These are phyloP conservation scores for Tiliqua scincoides DNA, from an alignment of 2,113 vertebrate species.

Conservation along the genomic window DNA sequence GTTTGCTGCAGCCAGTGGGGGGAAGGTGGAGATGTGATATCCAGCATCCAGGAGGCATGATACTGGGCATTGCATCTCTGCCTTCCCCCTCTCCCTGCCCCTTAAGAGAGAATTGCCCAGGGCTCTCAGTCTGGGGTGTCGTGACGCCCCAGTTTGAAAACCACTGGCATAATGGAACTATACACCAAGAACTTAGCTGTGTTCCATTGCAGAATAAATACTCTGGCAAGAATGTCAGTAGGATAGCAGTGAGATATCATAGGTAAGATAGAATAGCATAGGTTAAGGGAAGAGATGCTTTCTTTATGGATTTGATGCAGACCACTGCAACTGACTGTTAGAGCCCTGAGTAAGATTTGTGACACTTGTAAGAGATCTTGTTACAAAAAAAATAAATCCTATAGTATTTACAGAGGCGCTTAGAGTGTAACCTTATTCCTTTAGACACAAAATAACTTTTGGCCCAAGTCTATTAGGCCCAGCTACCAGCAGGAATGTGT, in stretches of 20 bases:
- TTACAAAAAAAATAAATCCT: background rate
- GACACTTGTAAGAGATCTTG: background rate
- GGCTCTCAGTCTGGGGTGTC: too few species aligned
- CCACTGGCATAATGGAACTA: slow-evolving; percentile 26
- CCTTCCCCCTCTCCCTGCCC: too few species aligned
- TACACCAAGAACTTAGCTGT: slow-evolving; percentile 24
- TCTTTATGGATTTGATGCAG: background rate
- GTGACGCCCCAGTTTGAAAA: too few species aligned
- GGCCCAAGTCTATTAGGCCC: too few species aligned
- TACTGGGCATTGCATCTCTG: too few species aligned
- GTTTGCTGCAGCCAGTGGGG: too few species aligned
- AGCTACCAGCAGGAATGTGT: too few species aligned
- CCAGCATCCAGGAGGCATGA: too few species aligned
- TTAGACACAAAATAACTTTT: background rate
- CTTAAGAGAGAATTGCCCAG: too few species aligned
- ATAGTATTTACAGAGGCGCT: background rate
- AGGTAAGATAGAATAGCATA: background rate
- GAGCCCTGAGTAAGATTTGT: slow-evolving; percentile 28
- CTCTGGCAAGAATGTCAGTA: background rate
- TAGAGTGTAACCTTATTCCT: background rate
- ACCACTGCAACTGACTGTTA: slow-evolving; percentile 24
- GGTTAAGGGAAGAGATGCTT: background rate
- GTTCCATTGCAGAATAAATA: slow-evolving; percentile 30
- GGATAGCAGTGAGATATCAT: background rate
- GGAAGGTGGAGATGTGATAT: too few species aligned